Base-by-base conservation (phyloP, 2,888 invertebrate species). In the Beris morrisii region DNA sequence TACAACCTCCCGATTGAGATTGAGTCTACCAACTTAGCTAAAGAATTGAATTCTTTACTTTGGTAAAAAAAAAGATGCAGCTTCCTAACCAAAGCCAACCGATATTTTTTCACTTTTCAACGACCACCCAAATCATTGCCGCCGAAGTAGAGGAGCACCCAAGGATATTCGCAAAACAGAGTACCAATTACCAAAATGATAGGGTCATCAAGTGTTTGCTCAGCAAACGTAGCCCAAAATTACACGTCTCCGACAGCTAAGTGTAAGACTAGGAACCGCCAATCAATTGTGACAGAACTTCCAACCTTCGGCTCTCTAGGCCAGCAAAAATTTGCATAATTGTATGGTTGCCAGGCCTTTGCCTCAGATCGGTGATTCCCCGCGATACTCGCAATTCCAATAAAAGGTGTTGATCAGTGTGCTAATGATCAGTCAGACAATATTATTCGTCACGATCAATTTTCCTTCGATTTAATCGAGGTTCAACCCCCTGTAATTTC, bases 391-490 rank as follows among this genome's bases (percentile, higher is more conserved):
- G n/a, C 22, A 61, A 32, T 32, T 61, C 12, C 28, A 30, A 38
- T 30, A 12, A 46, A 61, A 61, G 61, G 61, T 61, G 61, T 61
- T 31, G 58, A 61, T 61, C 61, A 52, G 61, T 30, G 50, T 61
- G 61, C 52, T 61, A 61, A 50, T 50, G 59, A 59, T 59, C 48
- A 15, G 7, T 15, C 59, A 59, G 48, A 31, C 38, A 44, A 22
- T 61, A 61, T 61, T 52, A 61, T 61, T 61, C 61, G 61, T 61
- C 61, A 61, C 61, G 61, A 45, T 30, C 52, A 61, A 61, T 61
- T 52, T 32, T 50, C 11, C 50, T 61, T 12, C n/a, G 38, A 46
- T 61, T 61, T 61, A 5, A 38, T 52, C 30, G 50, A 31, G 50
- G 48, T 28, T 50, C 22, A 13, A 22, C 50, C 50, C 28, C 22